phyloP scores from a whole-genome alignment of 2,797 vertebrate genomes.

The Bradypus variegatus region DNA sequence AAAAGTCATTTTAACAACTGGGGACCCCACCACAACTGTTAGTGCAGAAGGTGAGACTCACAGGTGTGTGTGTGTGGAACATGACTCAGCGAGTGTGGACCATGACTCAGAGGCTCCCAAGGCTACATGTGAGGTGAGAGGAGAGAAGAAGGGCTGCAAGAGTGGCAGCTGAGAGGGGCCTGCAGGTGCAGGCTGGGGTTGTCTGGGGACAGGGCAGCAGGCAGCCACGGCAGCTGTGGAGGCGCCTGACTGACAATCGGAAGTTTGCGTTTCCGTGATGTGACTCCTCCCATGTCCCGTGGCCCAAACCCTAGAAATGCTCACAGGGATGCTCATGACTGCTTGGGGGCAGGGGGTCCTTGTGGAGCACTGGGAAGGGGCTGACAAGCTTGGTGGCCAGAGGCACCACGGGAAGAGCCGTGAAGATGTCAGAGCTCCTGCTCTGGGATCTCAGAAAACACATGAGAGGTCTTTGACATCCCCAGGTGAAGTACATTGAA shows the following conservation, averaged over 20 bases:
- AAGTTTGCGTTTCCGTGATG: not conserved
- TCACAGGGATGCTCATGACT: not conserved
- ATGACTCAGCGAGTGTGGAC: too few species aligned
- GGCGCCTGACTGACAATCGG: not conserved
- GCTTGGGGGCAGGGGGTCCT: not conserved
- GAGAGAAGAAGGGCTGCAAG: not conserved
- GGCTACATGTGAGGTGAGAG: not conserved
- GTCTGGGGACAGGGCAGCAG: fast-evolving
- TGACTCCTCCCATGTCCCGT: not conserved
- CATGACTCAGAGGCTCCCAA: not conserved
- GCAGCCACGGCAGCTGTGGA: not conserved
- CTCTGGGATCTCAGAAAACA: not conserved
- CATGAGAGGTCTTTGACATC: not conserved
- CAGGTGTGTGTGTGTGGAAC: fast-evolving
- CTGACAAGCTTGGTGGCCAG: not conserved
- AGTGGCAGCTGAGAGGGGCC: not conserved
- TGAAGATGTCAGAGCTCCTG: not conserved
- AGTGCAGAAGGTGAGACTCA: not conserved
- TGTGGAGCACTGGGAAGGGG: not conserved
- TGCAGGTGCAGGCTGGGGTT: too few species aligned
- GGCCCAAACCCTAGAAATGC: not conserved
- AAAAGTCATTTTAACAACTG: not conserved
- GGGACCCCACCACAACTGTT: not conserved
- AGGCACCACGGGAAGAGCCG: not conserved
- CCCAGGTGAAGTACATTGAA: too few species aligned